These are phyloP conservation scores for Halesus radiatus DNA, from an alignment of 1,140 invertebrate genomes.

Conservation along the genomic window DNA sequence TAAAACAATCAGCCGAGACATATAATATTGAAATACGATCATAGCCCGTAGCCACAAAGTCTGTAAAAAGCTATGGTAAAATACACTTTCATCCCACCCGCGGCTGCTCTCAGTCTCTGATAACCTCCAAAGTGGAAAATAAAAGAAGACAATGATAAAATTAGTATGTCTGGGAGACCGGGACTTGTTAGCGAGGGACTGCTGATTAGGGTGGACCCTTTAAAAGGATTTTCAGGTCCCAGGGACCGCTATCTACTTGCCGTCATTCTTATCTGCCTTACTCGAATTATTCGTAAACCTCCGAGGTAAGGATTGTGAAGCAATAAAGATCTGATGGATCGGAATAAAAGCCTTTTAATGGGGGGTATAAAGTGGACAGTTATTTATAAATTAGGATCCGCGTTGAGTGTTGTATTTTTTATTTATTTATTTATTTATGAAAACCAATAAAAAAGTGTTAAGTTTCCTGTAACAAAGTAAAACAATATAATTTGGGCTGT, in stretches of 20 bases:
- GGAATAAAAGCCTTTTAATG: background rate
- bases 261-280: background rate
- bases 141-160: conserved; percentile 6
- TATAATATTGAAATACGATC: too few species aligned
- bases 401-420: background rate
- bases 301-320: background rate
- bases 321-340: conserved; percentile 9
- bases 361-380: background rate
- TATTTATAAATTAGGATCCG: background rate
- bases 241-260: background rate
- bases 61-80: background rate
- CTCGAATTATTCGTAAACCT: background rate
- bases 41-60: too few species aligned
- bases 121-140: background rate
- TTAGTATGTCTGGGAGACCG: conserved; percentile 4
- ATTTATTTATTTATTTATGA: too few species aligned
- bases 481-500: too few species aligned
- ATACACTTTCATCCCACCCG: background rate
- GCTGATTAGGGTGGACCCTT: conserved; percentile 1
- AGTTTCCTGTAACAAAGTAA: too few species aligned
- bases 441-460: too few species aligned
- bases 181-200: background rate
- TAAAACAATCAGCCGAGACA: too few species aligned
- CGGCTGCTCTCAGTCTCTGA: background rate
- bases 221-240: conserved; percentile 11